Percentiles rank a stretch among this genome's conserved stretches.
Evolutionary conservation across 2,113 vertebrate species (phyloP).

Genomic region (Phyllopteryx taeniolatus): DNA sequence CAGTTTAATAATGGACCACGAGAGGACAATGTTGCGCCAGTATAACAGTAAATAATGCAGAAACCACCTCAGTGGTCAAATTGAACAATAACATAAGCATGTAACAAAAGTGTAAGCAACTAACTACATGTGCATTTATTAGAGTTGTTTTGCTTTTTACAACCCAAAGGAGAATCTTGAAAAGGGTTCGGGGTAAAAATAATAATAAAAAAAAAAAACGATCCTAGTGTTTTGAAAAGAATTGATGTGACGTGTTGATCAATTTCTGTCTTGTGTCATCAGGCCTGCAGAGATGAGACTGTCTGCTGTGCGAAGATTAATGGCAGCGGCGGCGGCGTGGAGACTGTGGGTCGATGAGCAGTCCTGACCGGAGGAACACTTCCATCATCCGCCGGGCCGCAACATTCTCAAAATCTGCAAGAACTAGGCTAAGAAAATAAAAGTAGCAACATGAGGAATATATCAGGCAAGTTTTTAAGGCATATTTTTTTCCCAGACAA

Average conservation of each 20-base stretch:
- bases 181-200: not conserved
- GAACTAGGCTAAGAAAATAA: too few species aligned
- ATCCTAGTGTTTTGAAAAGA: not conserved
- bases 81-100: not conserved
- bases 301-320: constrained; percentile 43
- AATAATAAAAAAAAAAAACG: not conserved
- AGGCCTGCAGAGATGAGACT: constrained; percentile 39
- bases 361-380: constrained; percentile 31
- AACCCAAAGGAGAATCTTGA: not conserved
- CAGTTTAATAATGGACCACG: constrained; percentile 26
- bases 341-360: constrained; percentile 41
- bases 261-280: constrained; percentile 49
- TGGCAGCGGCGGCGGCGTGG: constrained; percentile 23
- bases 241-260: constrained; percentile 44
- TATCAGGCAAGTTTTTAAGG: too few species aligned
- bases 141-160: not conserved
- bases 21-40: constrained; percentile 45
- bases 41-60: not conserved
- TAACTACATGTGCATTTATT: not conserved
- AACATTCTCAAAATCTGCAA: not conserved
- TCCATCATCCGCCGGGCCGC: constrained; percentile 19
- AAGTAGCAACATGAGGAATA: too few species aligned
- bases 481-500: too few species aligned
- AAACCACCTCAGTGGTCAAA: not conserved
- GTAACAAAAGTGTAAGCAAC: not conserved